These are phyloP conservation scores for Noctilio leporinus DNA, from an alignment of 2,113 vertebrate genomes.

Conservation along the genomic window DNA sequence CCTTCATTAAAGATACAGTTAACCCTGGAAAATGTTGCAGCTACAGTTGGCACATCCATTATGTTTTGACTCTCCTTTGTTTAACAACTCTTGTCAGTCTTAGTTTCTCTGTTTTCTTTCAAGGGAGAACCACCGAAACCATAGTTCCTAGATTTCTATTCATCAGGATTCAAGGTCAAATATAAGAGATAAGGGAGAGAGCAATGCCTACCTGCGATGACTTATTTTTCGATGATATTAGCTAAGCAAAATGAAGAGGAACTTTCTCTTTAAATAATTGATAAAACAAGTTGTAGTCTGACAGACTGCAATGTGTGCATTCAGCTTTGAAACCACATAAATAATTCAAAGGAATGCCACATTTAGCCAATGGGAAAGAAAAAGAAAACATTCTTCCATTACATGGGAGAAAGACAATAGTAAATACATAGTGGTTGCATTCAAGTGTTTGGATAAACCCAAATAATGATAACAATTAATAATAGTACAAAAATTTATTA, in stretches of 20 bases:
- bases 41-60: neutral
- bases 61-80: neutral
- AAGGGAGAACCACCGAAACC: neutral
- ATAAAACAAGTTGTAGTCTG: conserved; percentile 36
- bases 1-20: neutral
- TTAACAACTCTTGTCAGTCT: conserved; percentile 2
- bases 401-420: neutral
- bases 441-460: neutral
- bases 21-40: neutral
- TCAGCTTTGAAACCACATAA: conserved; percentile 42
- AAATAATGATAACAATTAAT: neutral
- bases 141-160: neutral
- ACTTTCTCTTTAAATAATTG: conserved; percentile 50
- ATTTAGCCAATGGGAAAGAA: neutral
- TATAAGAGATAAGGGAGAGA: neutral
- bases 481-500: neutral
- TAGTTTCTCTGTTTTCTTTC: conserved; percentile 21
- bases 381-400: neutral
- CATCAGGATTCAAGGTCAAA: conserved; percentile 21
- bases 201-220: neutral
- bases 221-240: neutral
- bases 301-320: conserved; percentile 20
- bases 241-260: conserved; percentile 25
- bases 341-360: conserved; percentile 34
- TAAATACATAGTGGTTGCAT: neutral